Evolutionary conservation across 2,797 vertebrate species (phyloP).

Genomic region (Micropoecilia bifurca): DNA sequence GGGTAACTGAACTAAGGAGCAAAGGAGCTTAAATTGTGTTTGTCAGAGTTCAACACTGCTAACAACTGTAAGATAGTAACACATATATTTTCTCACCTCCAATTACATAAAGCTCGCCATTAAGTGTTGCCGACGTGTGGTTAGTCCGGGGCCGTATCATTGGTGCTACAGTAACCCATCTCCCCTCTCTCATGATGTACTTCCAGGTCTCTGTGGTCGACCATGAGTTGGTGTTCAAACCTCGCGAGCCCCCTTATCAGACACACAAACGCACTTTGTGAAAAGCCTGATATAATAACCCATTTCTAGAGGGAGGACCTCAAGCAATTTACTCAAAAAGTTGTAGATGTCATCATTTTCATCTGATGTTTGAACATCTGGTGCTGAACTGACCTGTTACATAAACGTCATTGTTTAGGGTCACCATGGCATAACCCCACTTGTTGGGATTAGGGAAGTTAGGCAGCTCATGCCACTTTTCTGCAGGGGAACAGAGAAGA

Average conservation of each 20-base stretch:
- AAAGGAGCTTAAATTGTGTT: slow-evolving; percentile 24
- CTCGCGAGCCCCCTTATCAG: slow-evolving; percentile 90
- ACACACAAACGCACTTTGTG: slow-evolving; percentile 36
- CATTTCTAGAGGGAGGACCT: slow-evolving; percentile 28
- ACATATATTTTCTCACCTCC: slow-evolving; percentile 85
- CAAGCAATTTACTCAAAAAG: slow-evolving; percentile 1
- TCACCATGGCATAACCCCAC: slow-evolving; percentile 94
- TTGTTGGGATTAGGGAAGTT: slow-evolving; percentile 97
- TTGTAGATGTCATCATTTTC: background rate
- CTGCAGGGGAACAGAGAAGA: slow-evolving; percentile 68
- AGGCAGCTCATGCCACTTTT: slow-evolving; percentile 89
- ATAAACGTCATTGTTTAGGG: slow-evolving; percentile 92
- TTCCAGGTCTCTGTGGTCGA: slow-evolving; percentile 96
- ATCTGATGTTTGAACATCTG: background rate
- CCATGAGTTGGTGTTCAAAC: slow-evolving; percentile 92
- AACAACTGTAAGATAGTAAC: slow-evolving; percentile 39
- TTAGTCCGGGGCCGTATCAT: slow-evolving; percentile 96
- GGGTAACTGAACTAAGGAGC: slow-evolving; percentile 13
- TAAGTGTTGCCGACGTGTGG: slow-evolving; percentile 89
- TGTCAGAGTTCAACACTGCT: slow-evolving; percentile 35
- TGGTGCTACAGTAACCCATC: slow-evolving; percentile 89
- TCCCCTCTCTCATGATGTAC: slow-evolving; percentile 87
- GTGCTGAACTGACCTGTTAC: slow-evolving; percentile 87
- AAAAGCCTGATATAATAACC: slow-evolving; percentile 31
- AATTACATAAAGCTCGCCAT: slow-evolving; percentile 95